phyloP scores from a whole-genome alignment of 2,888 invertebrate species.

The Xylocampa areola region DNA sequence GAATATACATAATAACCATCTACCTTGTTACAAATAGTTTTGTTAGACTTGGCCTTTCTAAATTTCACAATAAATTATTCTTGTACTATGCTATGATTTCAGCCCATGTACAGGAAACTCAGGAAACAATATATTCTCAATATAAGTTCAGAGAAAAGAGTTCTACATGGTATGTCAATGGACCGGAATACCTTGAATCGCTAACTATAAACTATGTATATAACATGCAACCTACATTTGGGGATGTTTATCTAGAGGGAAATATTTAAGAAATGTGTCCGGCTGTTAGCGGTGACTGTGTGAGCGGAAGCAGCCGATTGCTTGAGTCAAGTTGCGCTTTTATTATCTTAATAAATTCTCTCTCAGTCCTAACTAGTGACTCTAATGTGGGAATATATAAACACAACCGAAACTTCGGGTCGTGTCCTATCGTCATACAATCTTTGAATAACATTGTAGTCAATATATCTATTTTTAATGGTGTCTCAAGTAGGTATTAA shows the following conservation, averaged over 20 bases:
- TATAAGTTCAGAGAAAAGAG: neutral
- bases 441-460: neutral
- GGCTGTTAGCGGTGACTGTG: constrained; percentile 34
- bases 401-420: constrained; percentile 33
- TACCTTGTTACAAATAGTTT: too few relatives aligned
- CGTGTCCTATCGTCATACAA: too few relatives aligned
- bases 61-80: too few relatives aligned
- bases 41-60: too few relatives aligned
- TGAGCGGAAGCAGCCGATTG: constrained; percentile 76
- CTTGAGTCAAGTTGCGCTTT: constrained; percentile 69
- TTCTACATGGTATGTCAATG: constrained; percentile 16
- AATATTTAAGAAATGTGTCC: constrained; percentile 47
- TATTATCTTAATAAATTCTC: constrained; percentile 62
- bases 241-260: constrained; percentile 40
- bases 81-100: neutral
- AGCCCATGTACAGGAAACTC: neutral
- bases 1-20: too few relatives aligned
- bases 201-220: constrained; percentile 28
- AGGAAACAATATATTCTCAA: constrained; percentile 1
- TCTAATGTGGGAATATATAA: constrained; percentile 56
- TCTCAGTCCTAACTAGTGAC: constrained; percentile 57
- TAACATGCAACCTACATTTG: constrained; percentile 32
- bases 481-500: neutral
- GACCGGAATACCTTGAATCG: constrained; percentile 17
- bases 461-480: constrained; percentile 8